These are phyloP conservation scores for honey bee (Apis mellifera) DNA, from an alignment of 1,140 invertebrate genomes.

Conservation along the genomic window DNA sequence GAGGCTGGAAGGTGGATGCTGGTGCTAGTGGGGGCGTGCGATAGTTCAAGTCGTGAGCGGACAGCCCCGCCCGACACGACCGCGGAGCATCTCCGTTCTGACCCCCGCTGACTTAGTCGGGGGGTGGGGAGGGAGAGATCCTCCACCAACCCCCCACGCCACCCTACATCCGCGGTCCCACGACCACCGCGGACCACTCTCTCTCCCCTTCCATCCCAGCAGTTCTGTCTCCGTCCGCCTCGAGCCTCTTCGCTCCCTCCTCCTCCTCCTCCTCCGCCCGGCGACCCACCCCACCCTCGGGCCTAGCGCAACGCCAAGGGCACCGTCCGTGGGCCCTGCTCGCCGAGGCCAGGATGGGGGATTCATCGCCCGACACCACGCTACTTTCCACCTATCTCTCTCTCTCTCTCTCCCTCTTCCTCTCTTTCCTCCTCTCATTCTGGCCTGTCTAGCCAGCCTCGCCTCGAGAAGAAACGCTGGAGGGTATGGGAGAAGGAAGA, in stretches of 20 bases:
- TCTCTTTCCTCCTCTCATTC: background rate
- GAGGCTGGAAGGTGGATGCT: conserved; percentile 76
- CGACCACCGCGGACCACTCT: conserved; percentile 51
- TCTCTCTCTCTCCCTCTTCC: background rate
- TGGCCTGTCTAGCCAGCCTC: background rate
- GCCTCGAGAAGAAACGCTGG: background rate
- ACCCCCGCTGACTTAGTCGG: conserved; percentile 79
- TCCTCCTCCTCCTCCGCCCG: conserved; percentile 24
- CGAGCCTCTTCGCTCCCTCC: conserved; percentile 44
- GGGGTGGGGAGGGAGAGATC: conserved; percentile 46
- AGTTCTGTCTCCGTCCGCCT: conserved; percentile 33
- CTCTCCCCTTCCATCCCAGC: conserved; percentile 4
- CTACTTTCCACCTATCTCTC: conserved; percentile 28
- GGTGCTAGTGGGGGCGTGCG: conserved; percentile 82
- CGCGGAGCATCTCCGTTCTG: conserved; percentile 80
- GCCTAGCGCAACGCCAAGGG: conserved; percentile 69
- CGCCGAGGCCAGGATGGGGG: conserved; percentile 31
- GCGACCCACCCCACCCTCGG: conserved; percentile 67
- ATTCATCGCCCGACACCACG: conserved; percentile 44
- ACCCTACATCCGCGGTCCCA: conserved; percentile 62
- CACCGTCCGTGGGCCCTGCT: conserved; percentile 60
- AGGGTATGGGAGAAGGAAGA: background rate
- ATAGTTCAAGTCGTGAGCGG: conserved; percentile 82
- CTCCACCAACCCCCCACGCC: conserved; percentile 64
- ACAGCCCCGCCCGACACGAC: conserved; percentile 82